phyloP scores from a whole-genome alignment of 2,888 invertebrate species.

The Dyspetes luteomarginatus region DNA sequence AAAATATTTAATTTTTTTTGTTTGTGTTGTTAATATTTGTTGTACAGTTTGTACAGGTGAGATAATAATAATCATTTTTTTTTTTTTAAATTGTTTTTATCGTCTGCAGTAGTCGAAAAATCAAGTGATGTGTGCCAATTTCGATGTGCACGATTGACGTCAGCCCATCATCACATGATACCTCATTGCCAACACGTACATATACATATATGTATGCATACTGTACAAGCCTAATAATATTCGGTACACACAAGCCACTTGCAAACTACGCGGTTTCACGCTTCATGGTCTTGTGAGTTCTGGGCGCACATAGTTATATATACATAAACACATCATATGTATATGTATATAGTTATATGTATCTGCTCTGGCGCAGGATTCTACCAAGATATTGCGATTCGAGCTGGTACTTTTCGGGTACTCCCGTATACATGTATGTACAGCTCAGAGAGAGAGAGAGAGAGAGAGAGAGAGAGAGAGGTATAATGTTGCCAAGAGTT shows the following conservation, averaged over 20 bases:
- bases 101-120: no score
- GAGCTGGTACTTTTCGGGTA: constrained; percentile 17
- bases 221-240: no score
- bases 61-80: no score
- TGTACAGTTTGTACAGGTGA: no score
- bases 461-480: background rate
- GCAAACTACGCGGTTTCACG: constrained; percentile 42
- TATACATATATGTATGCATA: no score
- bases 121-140: no score
- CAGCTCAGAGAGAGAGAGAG: background rate
- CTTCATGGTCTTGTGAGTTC: constrained; percentile 35
- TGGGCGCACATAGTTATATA: background rate
- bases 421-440: background rate
- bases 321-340: background rate
- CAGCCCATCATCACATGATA: no score
- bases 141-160: no score
- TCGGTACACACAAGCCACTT: background rate
- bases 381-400: constrained; percentile 30
- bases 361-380: background rate
- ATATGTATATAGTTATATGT: background rate
- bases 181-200: no score
- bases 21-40: no score
- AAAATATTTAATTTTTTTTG: no score
- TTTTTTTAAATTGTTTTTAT: no score
- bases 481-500: constrained; percentile 29